phyloP scores from a whole-genome alignment of 2,888 invertebrate species.

The Xestia ashworthii region DNA sequence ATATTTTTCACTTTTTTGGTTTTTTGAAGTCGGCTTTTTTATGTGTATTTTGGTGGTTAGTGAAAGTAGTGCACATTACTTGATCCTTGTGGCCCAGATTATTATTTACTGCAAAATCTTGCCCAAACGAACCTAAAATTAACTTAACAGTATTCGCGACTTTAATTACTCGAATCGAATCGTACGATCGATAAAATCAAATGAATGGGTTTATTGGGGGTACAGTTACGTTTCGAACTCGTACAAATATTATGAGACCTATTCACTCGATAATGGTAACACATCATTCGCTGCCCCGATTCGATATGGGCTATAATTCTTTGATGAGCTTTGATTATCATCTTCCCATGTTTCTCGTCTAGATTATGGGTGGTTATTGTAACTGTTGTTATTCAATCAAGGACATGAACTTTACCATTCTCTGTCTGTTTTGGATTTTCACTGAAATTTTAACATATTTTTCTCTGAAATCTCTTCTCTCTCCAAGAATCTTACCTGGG shows the following conservation, averaged over 20 bases:
- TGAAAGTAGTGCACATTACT: too few species aligned
- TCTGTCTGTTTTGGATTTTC: background rate
- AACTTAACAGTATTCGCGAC: slow-evolving; percentile 52
- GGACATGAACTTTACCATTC: background rate
- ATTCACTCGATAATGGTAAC: slow-evolving; percentile 49
- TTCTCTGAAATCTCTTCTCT: too few species aligned
- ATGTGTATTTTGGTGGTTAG: too few species aligned
- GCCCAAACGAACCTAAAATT: slow-evolving; percentile 25
- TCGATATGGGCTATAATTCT: slow-evolving; percentile 32
- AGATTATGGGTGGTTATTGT: background rate
- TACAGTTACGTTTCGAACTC: slow-evolving; percentile 58
- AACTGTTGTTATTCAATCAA: slow-evolving; percentile 18
- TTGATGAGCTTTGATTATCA: slow-evolving; percentile 17
- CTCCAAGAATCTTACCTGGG: background rate
- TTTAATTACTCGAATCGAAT: slow-evolving; percentile 62
- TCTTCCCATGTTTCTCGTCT: slow-evolving; percentile 1
- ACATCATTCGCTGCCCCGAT: slow-evolving; percentile 23
- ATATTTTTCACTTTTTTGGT: too few species aligned
- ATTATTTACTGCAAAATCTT: slow-evolving; percentile 14
- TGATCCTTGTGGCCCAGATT: too few species aligned
- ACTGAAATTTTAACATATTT: background rate
- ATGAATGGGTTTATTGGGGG: slow-evolving; percentile 7
- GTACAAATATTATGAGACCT: slow-evolving; percentile 52
- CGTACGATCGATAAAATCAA: slow-evolving; percentile 52
- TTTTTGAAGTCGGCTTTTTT: too few species aligned